These are phyloP conservation scores for Agapornis roseicollis DNA, from an alignment of 2,113 vertebrate species.

Conservation along the genomic window DNA sequence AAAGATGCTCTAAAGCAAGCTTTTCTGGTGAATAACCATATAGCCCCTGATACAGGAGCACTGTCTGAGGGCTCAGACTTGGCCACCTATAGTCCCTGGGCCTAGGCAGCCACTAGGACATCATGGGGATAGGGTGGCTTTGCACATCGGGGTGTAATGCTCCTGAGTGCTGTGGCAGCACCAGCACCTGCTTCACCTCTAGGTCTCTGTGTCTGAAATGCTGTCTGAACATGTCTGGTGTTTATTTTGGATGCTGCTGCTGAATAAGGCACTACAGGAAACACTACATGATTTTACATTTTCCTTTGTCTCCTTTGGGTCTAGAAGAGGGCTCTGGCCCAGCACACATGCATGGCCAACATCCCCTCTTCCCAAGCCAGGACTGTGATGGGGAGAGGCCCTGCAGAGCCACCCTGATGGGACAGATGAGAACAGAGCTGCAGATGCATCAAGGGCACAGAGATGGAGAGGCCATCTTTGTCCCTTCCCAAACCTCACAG, in stretches of 20 bases:
- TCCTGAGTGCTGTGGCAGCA: background rate
- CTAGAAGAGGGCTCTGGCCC: background rate
- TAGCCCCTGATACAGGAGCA: background rate
- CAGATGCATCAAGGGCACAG: background rate
- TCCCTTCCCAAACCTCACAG: background rate
- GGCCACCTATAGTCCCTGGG: background rate
- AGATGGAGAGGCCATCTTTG: background rate
- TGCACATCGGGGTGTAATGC: rapidly evolving
- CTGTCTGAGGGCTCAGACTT: rapidly evolving
- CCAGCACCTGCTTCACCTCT: background rate
- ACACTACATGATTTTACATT: background rate
- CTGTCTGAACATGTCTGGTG: background rate
- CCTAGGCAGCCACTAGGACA: background rate
- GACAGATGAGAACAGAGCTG: background rate
- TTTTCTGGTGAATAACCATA: background rate
- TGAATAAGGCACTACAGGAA: conserved; percentile 18
- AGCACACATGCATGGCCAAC: background rate
- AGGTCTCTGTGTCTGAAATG: rapidly evolving
- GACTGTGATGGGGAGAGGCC: background rate
- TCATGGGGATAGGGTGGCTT: background rate
- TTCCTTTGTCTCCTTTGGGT: background rate
- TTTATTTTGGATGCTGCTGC: conserved; percentile 22
- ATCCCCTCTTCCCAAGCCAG: background rate
- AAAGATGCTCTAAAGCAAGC: background rate
- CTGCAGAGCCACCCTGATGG: background rate